Percentiles rank a stretch among this genome's conserved stretches.
phyloP scores from a whole-genome alignment of 2,797 vertebrate genomes.

The Thaleichthys pacificus region DNA sequence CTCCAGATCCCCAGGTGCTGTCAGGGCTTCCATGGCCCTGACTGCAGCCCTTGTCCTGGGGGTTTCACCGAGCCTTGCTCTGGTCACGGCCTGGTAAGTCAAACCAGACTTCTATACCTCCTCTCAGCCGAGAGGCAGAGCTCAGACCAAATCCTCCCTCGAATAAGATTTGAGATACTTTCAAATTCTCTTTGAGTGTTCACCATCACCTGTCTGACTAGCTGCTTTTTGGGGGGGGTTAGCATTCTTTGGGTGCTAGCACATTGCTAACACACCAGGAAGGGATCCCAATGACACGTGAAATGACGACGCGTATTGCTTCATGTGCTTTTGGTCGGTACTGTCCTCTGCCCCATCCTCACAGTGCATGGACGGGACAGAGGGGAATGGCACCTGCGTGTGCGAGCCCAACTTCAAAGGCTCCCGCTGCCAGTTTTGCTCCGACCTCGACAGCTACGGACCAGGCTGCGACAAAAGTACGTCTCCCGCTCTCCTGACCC shows the following conservation, averaged over 20 bases:
- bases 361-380: slow-evolving; percentile 84
- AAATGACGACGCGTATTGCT: no score
- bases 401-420: slow-evolving; percentile 83
- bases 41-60: slow-evolving; percentile 86
- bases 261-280: no score
- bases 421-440: slow-evolving; percentile 86
- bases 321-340: neutral
- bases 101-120: neutral
- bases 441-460: slow-evolving; percentile 76
- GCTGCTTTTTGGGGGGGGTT: neutral
- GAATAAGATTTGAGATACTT: no score
- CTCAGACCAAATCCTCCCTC: no score
- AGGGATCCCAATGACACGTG: no score
- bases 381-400: slow-evolving; percentile 82
- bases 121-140: neutral
- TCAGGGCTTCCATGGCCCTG: slow-evolving; percentile 86
- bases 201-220: no score
- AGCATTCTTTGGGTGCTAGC: neutral
- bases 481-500: neutral
- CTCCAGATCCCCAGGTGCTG: slow-evolving; percentile 84
- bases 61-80: slow-evolving; percentile 83
- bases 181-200: no score
- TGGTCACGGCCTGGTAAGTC: slow-evolving; percentile 83
- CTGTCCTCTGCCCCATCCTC: neutral
- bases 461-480: slow-evolving; percentile 83